Evolutionary conservation across 2,888 invertebrate genomes (phyloP), one percentile per base, ranked within the genome.

Genomic region (Torymus auratus): DNA sequence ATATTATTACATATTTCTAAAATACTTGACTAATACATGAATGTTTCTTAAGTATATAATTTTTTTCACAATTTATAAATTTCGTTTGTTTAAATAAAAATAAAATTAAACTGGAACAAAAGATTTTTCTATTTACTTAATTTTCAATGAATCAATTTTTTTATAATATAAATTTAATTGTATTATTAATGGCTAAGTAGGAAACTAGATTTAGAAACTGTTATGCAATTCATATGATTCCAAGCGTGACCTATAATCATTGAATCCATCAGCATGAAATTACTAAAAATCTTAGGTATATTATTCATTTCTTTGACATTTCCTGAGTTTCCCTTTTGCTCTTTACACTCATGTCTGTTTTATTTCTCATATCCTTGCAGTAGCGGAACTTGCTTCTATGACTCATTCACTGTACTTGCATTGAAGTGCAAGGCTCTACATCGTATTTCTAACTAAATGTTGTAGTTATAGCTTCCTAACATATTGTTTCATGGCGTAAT

Each of bases 391-490:
- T 50, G 23, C 61, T 74, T 71, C 64, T 75, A 41, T 41, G 75
- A 78, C 14, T 78, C 69, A 75, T 61, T 53, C 41, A 20, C 10
- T 50, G 55, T 60, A 62, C 52, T 75, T 58, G 12, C 41, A 11
- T 68, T 68, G 12, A 56, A 75, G 65, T 23, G 41, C 62, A 62
- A 70, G 55, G 4, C 56, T 69, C 23, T 61, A 15, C 12, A 61
- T 80, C 52, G 53, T 62, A 81, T 67, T 78, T 78, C 65, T 67
- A 20, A 71, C 65, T 81, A 75, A 71, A 71, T 78, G 50, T 71
- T 62, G 55, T 58, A 78, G 62, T 62, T 74, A 52, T 67, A 62
- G 41, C 72, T 82, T 71, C 56, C 41, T 28, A 11, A 62, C 61
- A 74, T 70, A 65, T 81, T 74, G 70, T 74, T 74, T 10, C 69